Evolutionary conservation across 2,888 invertebrate species (phyloP).

Genomic region (Zaprionus bogoriensis): DNA sequence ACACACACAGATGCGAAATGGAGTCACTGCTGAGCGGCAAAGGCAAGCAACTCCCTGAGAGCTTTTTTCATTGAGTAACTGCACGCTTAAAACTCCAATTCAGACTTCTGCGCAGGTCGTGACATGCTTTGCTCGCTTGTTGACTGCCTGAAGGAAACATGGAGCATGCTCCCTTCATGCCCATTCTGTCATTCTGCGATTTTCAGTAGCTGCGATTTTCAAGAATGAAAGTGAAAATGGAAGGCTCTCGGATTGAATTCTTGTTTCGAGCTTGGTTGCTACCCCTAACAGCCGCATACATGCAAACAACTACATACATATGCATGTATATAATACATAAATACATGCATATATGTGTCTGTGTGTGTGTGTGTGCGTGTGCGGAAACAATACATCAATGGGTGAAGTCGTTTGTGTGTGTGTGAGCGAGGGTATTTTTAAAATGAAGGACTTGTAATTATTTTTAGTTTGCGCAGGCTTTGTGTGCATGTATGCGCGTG

Average conservation of each 20-base stretch:
- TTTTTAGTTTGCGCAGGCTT: slow-evolving; percentile 37
- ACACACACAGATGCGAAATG: slow-evolving; percentile 3
- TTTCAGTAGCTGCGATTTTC: slow-evolving; percentile 24
- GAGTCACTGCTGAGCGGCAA: too few species aligned
- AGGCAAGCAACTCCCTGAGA: slow-evolving; percentile 40
- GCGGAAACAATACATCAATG: slow-evolving; percentile 33
- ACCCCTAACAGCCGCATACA: slow-evolving; percentile 34
- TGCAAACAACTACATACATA: neutral
- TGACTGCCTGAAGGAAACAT: too few species aligned
- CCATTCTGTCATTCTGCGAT: neutral
- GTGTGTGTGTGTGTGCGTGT: neutral
- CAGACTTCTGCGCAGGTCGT: slow-evolving; percentile 71
- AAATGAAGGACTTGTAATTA: slow-evolving; percentile 48
- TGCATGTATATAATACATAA: neutral
- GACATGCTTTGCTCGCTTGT: slow-evolving; percentile 37
- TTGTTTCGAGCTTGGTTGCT: slow-evolving; percentile 35
- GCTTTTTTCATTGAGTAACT: slow-evolving; percentile 75
- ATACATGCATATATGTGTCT: neutral
- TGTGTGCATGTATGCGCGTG: slow-evolving; percentile 2
- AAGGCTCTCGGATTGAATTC: slow-evolving; percentile 15
- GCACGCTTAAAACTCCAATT: slow-evolving; percentile 53
- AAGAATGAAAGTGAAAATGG: slow-evolving; percentile 46
- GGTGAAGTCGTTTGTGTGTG: slow-evolving; percentile 2
- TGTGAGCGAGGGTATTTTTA: slow-evolving; percentile 50
- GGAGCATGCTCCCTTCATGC: neutral